A percentile compares a stretch with the other conserved stretches of the same genome.
Conservation (phyloP, 2,113 vertebrate species). For the Elephantulus edwardii region DNA sequence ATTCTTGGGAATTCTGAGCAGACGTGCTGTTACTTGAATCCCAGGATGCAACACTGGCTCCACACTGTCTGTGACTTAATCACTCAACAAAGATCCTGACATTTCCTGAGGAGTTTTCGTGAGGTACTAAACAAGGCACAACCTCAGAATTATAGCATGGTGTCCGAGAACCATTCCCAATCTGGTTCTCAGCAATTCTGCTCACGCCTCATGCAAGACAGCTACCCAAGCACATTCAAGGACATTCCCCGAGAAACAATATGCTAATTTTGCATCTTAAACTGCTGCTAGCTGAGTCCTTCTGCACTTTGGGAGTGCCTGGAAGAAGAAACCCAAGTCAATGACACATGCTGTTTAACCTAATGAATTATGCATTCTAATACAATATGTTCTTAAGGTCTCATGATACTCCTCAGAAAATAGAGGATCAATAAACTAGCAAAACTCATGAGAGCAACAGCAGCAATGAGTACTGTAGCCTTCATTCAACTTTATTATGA, state of each 20-base stretch:
- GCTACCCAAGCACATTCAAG: conserved; percentile 85
- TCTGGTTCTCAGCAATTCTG: conserved; percentile 76
- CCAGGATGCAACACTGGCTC: conserved; percentile 69
- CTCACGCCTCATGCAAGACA: conserved; percentile 80
- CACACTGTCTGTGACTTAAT: conserved; percentile 60
- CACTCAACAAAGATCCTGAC: conserved; percentile 69
- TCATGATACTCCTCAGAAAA: conserved; percentile 10
- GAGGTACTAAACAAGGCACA: conserved; percentile 76
- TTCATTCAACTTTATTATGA: conserved; percentile 16
- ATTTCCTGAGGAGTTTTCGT: conserved; percentile 70
- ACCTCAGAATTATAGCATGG: conserved; percentile 61
- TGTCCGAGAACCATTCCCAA: conserved; percentile 71
- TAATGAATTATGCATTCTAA: conserved; percentile 69
- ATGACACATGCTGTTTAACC: conserved; percentile 32
- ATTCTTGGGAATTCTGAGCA: conserved; percentile 75
- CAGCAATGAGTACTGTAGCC: conserved; percentile 16
- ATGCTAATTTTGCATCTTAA: conserved; percentile 83
- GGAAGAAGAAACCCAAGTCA: conserved; percentile 63
- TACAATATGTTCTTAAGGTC: conserved; percentile 18
- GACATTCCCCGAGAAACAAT: conserved; percentile 87
- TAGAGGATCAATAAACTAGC: conserved; percentile 10
- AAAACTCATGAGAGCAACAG: background rate
- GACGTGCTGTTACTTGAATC: conserved; percentile 13
- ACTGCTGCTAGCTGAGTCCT: conserved; percentile 74
- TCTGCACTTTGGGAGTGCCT: conserved; percentile 55